Evolutionary conservation across 2,797 vertebrate genomes (phyloP), one percentile per base, ranked within the genome.

Genomic region (Podarcis lilfordi): DNA sequence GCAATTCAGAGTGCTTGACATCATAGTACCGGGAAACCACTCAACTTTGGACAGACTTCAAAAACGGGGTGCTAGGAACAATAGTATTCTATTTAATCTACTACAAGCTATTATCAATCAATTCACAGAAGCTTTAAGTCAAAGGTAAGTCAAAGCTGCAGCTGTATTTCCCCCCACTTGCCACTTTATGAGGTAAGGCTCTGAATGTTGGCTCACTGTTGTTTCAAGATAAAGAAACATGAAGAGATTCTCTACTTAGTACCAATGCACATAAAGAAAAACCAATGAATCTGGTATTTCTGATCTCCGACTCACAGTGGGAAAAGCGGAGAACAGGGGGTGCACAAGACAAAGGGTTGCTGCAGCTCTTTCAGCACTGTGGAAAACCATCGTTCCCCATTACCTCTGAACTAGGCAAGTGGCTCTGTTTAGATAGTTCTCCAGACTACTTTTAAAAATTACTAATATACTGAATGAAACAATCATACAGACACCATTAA

Each of bases 91-190:
- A 66, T 80, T 32, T 40, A 71, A 23, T n/a, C 43, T 40, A 55
- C 35, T 81, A 71, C 32, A 79, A 19, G 6, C 17, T 0, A 2
- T 84, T 86, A 68, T 45, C 2, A 17, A 55, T 32, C 45, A 86
- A 81, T 29, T 80, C 86, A 72, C 23, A 81, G 32, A 59, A 81
- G 80, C 0, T 59, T 61, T 27, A n/a, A 82, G 35, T 13, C 23
- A 86, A 68, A 80, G 77, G 80, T 69, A 76, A 81, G 43, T 59
- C 29, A 55, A 75, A 15, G 59, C 8, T 88, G 32, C 80, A 91
- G 25, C 8, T 43, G 8, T 45, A 75, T 55, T 1, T 3, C 13
- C 40, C 50, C 50, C 50, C n/a, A 19, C 17, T 86, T 81, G 35
- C 25, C n/a, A 72, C n/a, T 72, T 32, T 72, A n/a, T 72, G 6